Percentiles rank a stretch among this genome's conserved stretches.
These are phyloP conservation scores for Allophyes oxyacanthae DNA, from an alignment of 2,888 invertebrate genomes.

Conservation along the genomic window DNA sequence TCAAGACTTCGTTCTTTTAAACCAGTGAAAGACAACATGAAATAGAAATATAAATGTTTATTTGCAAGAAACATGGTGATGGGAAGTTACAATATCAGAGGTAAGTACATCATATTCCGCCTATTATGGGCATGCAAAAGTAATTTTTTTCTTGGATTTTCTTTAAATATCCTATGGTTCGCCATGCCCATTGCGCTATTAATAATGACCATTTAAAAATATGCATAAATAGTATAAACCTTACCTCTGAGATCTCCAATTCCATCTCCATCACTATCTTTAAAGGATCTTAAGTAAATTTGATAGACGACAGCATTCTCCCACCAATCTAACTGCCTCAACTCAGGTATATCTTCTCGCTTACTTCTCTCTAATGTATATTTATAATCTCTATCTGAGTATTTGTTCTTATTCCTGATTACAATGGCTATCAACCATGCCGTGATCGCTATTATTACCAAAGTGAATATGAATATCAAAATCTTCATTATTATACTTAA, in stretches of 20 bases:
- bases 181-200: too few species aligned
- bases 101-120: too few species aligned
- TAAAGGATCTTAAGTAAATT: conserved; percentile 94
- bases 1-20: too few species aligned
- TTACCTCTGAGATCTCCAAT: conserved; percentile 91
- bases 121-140: too few species aligned
- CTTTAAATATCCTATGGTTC: too few species aligned
- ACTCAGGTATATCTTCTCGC: background rate
- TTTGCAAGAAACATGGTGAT: too few species aligned
- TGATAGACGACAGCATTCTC: conserved; percentile 93
- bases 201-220: too few species aligned
- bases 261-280: conserved; percentile 94
- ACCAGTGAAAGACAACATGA: too few species aligned
- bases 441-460: background rate
- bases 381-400: background rate
- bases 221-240: background rate
- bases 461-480: background rate
- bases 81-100: too few species aligned
- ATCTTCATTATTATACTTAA: background rate
- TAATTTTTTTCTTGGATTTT: too few species aligned
- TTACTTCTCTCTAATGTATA: background rate
- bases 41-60: too few species aligned
- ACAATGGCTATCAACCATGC: background rate
- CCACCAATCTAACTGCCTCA: conserved; percentile 72
- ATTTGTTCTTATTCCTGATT: background rate